Evolutionary conservation across 2,888 invertebrate genomes (phyloP).

Genomic region (Synanthedon andrenaeformis): DNA sequence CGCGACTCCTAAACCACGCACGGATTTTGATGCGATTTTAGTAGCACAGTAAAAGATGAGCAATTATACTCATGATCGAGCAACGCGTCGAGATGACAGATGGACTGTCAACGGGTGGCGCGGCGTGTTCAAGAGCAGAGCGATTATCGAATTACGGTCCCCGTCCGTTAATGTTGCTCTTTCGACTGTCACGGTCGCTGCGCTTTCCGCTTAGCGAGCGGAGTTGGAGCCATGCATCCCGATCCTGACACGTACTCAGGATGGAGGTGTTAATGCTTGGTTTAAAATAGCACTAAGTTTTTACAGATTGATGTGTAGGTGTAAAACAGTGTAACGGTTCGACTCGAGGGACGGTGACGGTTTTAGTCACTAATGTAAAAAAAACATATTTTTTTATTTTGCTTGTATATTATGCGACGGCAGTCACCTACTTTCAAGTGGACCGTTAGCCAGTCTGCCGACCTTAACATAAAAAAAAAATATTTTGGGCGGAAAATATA

Average conservation of each 20-base stretch:
- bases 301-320: background rate
- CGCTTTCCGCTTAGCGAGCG: conserved; percentile 25
- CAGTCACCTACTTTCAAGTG: too few relatives aligned
- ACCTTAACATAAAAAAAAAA: too few relatives aligned
- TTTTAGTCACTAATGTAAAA: too few relatives aligned
- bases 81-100: conserved; percentile 30
- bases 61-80: background rate
- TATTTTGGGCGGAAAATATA: too few relatives aligned
- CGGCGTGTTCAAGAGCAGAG: conserved; percentile 54
- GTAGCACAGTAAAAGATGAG: background rate
- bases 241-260: conserved; percentile 3
- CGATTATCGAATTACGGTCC: conserved; percentile 66
- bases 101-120: conserved; percentile 27
- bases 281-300: background rate
- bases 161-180: conserved; percentile 50
- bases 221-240: background rate
- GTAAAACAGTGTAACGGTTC: background rate
- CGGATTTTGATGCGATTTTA: too few relatives aligned
- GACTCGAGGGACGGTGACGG: too few relatives aligned
- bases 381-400: too few relatives aligned
- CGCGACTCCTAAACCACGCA: too few relatives aligned
- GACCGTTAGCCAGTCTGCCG: too few relatives aligned
- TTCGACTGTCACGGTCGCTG: conserved; percentile 62
- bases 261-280: conserved; percentile 4
- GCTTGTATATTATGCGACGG: too few relatives aligned